These are phyloP conservation scores for Thysanoteuthis rhombus DNA, from an alignment of 2,888 invertebrate species.

Conservation along the genomic window DNA sequence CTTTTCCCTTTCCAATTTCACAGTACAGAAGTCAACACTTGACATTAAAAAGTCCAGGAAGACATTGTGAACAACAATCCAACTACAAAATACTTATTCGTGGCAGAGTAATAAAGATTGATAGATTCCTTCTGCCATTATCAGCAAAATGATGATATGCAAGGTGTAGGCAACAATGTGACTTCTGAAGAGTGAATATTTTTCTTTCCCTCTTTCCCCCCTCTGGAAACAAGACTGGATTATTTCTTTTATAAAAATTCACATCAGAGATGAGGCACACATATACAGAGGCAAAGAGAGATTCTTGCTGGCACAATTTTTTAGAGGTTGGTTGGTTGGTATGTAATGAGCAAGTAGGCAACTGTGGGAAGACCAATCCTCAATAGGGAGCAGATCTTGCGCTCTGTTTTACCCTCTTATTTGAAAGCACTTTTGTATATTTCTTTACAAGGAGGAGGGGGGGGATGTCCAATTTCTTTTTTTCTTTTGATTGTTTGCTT, in stretches of 20 bases:
- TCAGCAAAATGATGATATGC: neutral
- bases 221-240: neutral
- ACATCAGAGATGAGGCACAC: neutral
- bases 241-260: neutral
- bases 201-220: neutral
- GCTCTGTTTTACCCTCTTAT: neutral
- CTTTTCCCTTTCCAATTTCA: neutral
- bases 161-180: conserved; percentile 12
- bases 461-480: neutral
- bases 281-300: neutral
- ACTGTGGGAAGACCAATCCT: neutral
- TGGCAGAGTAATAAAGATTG: neutral
- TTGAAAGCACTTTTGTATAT: conserved; percentile 12
- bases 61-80: neutral
- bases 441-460: neutral
- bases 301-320: neutral
- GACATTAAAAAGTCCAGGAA: neutral
- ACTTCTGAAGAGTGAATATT: neutral
- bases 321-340: neutral
- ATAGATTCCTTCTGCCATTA: neutral
- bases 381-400: neutral
- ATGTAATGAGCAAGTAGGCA: neutral
- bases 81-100: conserved; percentile 12
- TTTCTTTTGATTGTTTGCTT: neutral
- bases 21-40: conserved; percentile 12